phyloP scores from a whole-genome alignment of 1,140 invertebrate genomes.

The Papilio polyxenes region DNA sequence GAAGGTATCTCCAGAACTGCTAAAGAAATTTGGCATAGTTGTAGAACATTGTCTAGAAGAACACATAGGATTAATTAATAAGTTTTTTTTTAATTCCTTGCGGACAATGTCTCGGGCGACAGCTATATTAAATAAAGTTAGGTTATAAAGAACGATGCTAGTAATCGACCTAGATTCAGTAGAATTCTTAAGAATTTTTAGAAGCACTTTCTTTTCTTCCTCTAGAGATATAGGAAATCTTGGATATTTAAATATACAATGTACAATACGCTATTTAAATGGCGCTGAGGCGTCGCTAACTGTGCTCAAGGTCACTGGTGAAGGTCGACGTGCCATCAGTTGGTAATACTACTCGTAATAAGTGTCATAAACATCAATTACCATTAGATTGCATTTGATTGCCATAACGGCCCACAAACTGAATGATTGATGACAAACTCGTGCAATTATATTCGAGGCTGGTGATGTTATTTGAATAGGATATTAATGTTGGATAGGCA shows the following conservation, averaged over 20 bases:
- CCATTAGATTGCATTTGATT: slow-evolving; percentile 35
- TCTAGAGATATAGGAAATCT: too few species aligned
- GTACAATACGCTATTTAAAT: background rate
- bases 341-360: slow-evolving; percentile 32
- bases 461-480: background rate
- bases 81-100: too few species aligned
- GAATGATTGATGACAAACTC: slow-evolving; percentile 22
- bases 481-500: background rate
- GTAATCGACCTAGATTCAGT: too few species aligned
- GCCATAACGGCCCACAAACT: slow-evolving; percentile 26
- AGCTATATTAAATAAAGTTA: too few species aligned
- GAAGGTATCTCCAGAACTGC: too few species aligned
- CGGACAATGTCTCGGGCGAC: too few species aligned
- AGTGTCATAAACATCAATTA: slow-evolving; percentile 37
- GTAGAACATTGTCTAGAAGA: too few species aligned
- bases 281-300: background rate
- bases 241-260: background rate
- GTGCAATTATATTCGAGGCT: background rate
- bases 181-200: too few species aligned
- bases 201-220: too few species aligned
- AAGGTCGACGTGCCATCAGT: slow-evolving; percentile 29
- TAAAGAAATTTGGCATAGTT: too few species aligned
- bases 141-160: too few species aligned
- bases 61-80: too few species aligned
- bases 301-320: slow-evolving; percentile 9